Conservation (phyloP, 2,888 invertebrate species). For the Calliscelio sp. region DNA sequence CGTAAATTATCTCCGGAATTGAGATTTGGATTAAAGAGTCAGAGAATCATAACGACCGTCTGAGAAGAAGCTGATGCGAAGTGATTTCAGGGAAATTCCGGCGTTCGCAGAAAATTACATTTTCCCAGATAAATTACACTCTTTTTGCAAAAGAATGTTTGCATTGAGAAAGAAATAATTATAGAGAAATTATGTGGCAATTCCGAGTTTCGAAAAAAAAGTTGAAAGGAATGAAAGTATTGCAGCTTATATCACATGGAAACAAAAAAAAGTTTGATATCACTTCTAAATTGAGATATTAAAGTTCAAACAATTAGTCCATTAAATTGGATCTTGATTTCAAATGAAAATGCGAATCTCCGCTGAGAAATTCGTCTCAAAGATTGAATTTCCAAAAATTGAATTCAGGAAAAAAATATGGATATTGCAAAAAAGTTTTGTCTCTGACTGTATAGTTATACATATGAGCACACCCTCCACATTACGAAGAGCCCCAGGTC, state of each 20-base stretch:
- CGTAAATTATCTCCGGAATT: constrained; percentile 57
- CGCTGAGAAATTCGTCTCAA: too few relatives aligned
- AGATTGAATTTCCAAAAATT: too few relatives aligned
- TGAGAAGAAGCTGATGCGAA: constrained; percentile 44
- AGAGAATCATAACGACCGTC: constrained; percentile 48
- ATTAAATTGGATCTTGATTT: neutral
- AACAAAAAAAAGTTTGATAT: too few relatives aligned
- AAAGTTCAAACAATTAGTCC: too few relatives aligned
- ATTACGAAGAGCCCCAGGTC: constrained; percentile 65
- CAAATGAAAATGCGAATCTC: neutral
- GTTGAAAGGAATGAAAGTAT: neutral
- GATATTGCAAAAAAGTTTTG: constrained; percentile 51
- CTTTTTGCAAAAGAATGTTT: constrained; percentile 39
- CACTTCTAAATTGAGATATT: too few relatives aligned
- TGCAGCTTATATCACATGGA: too few relatives aligned
- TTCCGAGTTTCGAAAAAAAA: neutral
- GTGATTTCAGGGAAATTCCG: constrained; percentile 56
- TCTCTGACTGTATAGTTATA: constrained; percentile 68
- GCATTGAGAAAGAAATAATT: constrained; percentile 43
- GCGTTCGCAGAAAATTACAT: constrained; percentile 49
- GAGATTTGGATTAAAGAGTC: constrained; percentile 61
- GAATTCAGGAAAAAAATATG: too few relatives aligned
- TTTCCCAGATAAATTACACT: constrained; percentile 41
- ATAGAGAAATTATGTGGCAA: constrained; percentile 4
- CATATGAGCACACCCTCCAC: constrained; percentile 67